Base-by-base conservation (phyloP, 37 sponge, comb jelly and placozoan species). In the Beroe ovata region DNA sequence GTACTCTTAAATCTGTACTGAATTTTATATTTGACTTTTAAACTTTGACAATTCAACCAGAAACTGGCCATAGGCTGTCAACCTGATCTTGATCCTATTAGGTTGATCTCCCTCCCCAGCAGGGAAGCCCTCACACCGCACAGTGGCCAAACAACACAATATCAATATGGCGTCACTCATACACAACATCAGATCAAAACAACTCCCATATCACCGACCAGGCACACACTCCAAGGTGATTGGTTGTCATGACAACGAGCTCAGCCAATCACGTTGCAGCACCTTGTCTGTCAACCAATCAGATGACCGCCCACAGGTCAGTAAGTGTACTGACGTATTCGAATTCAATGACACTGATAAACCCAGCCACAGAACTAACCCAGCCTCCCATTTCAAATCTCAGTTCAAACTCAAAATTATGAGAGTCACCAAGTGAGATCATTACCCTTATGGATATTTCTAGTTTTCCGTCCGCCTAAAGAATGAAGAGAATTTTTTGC, bases 271-370 rank as follows among this genome's bases (percentile, higher is more conserved):
- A 16, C 11, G 54, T 47, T 16, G 11, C 54, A 47, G 54, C n/a
- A n/a, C n/a, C n/a, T n/a, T n/a, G n/a, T n/a, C n/a, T n/a, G n/a
- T n/a, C n/a, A n/a, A n/a, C 54, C 54, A 47, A 47, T 47, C 54
- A 47, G 11, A 47, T 47, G 54, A 47, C 6, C 54, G 6, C 54
- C 11, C 11, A 47, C 54, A 47, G 54, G 54, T 47, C 54, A 47
- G 54, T 11, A 47, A 11, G 6, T 47, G 54, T 66, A 16, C 8
- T 25, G 69, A 66, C 16, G 69, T 66, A 18, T 66, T 66, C 16
- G 69, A 66, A 32, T 66, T 66, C 36, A 66, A 34, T 66, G 69
- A 66, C 34, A 11, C 30, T 66, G 69, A 66, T 14, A 1, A 34
- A 34, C 18, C 8, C 19, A 47, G 54, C 54, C 54, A 47, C 54